Conservation (phyloP, 37 sponge, comb jelly and placozoan species). For the Geodia barretti region DNA sequence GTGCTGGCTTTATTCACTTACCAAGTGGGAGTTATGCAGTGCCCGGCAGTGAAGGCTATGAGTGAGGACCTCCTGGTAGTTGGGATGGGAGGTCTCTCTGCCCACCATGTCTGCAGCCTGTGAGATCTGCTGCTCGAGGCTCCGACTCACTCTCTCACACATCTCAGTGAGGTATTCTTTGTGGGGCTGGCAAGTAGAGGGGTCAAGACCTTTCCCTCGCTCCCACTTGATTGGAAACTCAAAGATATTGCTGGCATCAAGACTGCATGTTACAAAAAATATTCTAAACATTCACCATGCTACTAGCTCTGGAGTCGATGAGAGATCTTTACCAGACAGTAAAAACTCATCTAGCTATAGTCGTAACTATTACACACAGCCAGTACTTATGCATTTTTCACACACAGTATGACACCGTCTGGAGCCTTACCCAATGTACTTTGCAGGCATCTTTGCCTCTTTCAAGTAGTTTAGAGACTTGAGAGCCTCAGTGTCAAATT, state of each 20-base stretch:
- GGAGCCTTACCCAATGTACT: constrained; percentile 82
- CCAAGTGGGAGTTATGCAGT: too few species aligned
- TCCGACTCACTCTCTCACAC: constrained; percentile 6
- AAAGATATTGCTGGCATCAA: constrained; percentile 63
- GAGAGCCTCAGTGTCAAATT: constrained; percentile 67
- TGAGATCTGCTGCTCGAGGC: constrained; percentile 27
- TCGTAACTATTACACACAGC: too few species aligned
- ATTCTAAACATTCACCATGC: background rate
- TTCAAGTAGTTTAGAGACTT: constrained; percentile 68
- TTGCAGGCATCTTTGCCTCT: constrained; percentile 78
- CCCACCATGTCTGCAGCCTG: constrained; percentile 8
- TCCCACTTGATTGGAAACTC: constrained; percentile 74
- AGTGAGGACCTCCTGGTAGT: constrained; percentile 65
- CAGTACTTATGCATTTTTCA: too few species aligned
- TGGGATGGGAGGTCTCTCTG: background rate
- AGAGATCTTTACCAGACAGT: too few species aligned
- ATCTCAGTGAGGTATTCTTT: constrained; percentile 42
- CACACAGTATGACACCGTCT: too few species aligned
- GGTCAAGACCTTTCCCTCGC: constrained; percentile 64
- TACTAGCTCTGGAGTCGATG: too few species aligned
- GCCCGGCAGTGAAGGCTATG: constrained; percentile 57
- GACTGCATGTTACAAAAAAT: constrained; percentile 13
- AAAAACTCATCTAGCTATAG: too few species aligned
- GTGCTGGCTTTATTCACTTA: background rate
- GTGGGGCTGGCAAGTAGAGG: constrained; percentile 35